These are phyloP conservation scores for Apogon hyalosoma DNA, from an alignment of 2,797 vertebrate genomes.

Conservation along the genomic window DNA sequence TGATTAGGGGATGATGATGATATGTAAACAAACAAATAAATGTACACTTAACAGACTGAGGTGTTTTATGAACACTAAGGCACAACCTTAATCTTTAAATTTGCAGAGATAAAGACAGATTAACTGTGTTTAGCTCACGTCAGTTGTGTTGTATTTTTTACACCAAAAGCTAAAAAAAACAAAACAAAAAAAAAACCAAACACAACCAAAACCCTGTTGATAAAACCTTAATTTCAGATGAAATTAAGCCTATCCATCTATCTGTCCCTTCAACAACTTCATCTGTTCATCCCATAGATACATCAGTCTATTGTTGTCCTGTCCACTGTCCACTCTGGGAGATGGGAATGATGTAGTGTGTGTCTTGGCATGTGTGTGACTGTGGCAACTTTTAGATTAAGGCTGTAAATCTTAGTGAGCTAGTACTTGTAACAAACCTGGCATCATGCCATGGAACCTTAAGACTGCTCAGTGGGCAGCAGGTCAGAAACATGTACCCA, in stretches of 20 bases:
- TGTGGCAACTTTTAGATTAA: slow-evolving; percentile 46
- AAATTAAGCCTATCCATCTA: slow-evolving; percentile 59
- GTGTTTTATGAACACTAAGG: neutral
- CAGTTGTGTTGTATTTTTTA: slow-evolving; percentile 21
- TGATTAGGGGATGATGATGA: slow-evolving; percentile 1
- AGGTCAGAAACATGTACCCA: slow-evolving; percentile 14
- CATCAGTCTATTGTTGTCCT: slow-evolving; percentile 22
- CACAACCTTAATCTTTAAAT: slow-evolving; percentile 34
- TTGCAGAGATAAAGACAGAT: slow-evolving; percentile 40
- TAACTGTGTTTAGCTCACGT: slow-evolving; percentile 38
- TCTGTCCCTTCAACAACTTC: slow-evolving; percentile 32
- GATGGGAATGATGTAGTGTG: slow-evolving; percentile 16
- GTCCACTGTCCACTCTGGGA: neutral
- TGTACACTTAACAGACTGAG: slow-evolving; percentile 9
- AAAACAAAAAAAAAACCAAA: slow-evolving; percentile 32
- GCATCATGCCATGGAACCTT: slow-evolving; percentile 31
- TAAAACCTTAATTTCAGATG: slow-evolving; percentile 45
- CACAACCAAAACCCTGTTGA: slow-evolving; percentile 16
- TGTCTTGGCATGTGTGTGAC: slow-evolving; percentile 2
- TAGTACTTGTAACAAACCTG: slow-evolving; percentile 29
- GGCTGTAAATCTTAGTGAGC: slow-evolving; percentile 53
- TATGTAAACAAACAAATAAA: slow-evolving; percentile 7
- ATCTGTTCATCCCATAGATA: slow-evolving; percentile 45
- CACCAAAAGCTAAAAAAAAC: neutral
- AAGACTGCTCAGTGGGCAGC: slow-evolving; percentile 20